Conservation (phyloP, 2,888 invertebrate genomes). For the Petrophora chlorosata region DNA sequence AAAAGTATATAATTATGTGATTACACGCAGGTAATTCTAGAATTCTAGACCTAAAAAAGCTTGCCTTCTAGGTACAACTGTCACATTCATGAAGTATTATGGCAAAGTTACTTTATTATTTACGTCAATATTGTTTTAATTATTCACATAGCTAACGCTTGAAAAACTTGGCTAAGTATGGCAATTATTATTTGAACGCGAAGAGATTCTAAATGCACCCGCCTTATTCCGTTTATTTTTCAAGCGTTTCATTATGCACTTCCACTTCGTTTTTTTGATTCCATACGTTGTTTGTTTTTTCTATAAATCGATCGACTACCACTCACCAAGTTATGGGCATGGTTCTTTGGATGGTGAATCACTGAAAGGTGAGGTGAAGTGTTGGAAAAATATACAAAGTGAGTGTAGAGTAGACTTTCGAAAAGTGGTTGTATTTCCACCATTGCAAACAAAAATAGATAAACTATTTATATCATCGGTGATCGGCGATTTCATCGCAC, state of each 20-base stretch:
- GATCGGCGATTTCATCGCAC: too few relatives aligned
- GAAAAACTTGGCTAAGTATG: too few relatives aligned
- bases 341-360: neutral
- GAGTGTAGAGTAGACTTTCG: neutral
- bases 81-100: too few relatives aligned
- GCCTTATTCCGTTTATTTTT: neutral
- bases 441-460: too few relatives aligned
- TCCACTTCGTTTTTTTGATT: neutral
- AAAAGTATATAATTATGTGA: slow-evolving; percentile 15
- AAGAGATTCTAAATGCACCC: neutral
- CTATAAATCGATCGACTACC: slow-evolving; percentile 7
- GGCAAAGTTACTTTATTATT: too few relatives aligned
- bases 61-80: too few relatives aligned
- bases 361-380: too few relatives aligned
- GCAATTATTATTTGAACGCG: too few relatives aligned
- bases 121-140: too few relatives aligned
- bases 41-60: slow-evolving; percentile 4
- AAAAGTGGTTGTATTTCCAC: neutral
- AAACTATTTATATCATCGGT: too few relatives aligned
- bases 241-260: slow-evolving; percentile 1
- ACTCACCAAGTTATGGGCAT: neutral
- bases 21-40: neutral
- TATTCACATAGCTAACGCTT: too few relatives aligned
- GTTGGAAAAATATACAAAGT: slow-evolving; percentile 1
- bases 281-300: slow-evolving; percentile 5